Evolutionary conservation across 2,113 vertebrate genomes (phyloP).

Genomic region (Agapornis roseicollis): DNA sequence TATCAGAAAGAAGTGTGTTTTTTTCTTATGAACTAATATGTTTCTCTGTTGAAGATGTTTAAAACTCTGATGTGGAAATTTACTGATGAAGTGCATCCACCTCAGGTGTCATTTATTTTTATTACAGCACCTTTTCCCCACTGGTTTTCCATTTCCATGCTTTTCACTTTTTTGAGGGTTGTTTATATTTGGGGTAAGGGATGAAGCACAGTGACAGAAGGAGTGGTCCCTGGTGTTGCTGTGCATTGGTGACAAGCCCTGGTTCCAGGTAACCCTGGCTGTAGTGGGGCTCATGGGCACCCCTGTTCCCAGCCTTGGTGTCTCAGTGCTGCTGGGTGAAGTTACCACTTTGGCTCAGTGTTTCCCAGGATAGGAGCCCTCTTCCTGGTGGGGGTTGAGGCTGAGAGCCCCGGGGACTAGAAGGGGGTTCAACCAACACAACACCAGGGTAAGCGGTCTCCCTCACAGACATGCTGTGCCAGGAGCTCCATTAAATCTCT

Average conservation of each 20-base stretch:
- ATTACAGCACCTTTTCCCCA: accelerated
- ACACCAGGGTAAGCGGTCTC: neutral
- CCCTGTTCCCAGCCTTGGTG: neutral
- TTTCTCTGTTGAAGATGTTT: neutral
- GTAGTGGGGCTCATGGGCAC: neutral
- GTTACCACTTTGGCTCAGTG: neutral
- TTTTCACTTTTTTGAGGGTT: neutral
- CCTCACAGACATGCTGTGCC: accelerated
- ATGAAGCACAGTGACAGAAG: neutral
- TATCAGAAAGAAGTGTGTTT: neutral
- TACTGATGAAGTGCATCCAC: neutral
- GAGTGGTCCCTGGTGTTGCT: neutral
- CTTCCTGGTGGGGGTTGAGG: neutral
- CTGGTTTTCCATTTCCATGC: neutral
- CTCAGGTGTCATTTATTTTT: neutral
- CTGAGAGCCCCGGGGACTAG: accelerated
- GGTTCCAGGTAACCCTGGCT: neutral
- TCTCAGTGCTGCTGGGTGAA: neutral
- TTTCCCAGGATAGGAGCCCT: neutral
- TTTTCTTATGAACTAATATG: neutral
- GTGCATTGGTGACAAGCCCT: neutral
- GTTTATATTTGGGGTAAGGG: neutral
- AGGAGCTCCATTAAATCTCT: neutral
- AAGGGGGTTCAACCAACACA: accelerated
- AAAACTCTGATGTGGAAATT: neutral